Base-by-base conservation (phyloP, 2,888 invertebrate species). In the Dione juno region DNA sequence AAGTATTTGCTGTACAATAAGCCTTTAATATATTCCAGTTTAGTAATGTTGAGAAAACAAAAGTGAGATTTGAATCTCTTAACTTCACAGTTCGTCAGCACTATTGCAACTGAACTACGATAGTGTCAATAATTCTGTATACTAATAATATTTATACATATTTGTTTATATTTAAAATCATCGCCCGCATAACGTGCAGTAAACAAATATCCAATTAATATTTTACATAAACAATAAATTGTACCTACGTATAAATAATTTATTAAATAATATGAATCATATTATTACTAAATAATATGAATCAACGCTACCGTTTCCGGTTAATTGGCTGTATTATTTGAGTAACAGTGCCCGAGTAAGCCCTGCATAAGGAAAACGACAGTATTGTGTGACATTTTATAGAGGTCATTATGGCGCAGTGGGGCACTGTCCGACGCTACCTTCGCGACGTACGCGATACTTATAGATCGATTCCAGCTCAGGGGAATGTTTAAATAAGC, bases 231-330 rank as follows among this genome's bases (percentile, higher is more conserved):
- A 28, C 43, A 61, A 43, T 28, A 21, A 21, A 13, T 43, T 21
- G 5, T 28, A 28, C 28, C 3, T 28, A 28, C 28, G 28, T 28
- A n/a, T n/a, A n/a, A n/a, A n/a, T n/a, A n/a, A n/a, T n/a, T n/a
- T n/a, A n/a, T n/a, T 28, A 28, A 43, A 45, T 43, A 45, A 45
- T 19, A 16, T 16, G 59, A 59, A 5, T 59, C 43, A 59, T n/a
- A n/a, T n/a, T n/a, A n/a, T n/a, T n/a, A n/a, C n/a, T 28, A 28
- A 43, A 45, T 43, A 45, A 45, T 19, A 16, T 16, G 59, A 59
- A 5, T 59, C 43, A 59, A 28, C 28, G 28, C 43, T 61, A 28
- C 43, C 21, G 61, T 45, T 61, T 61, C 28, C 43, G 21, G 61
- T 2, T 45, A 28, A 61, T 43, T 61, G 43, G 43, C 45, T 61